These are phyloP conservation scores for Choloepus didactylus DNA, from an alignment of 2,797 vertebrate genomes.

Conservation along the genomic window DNA sequence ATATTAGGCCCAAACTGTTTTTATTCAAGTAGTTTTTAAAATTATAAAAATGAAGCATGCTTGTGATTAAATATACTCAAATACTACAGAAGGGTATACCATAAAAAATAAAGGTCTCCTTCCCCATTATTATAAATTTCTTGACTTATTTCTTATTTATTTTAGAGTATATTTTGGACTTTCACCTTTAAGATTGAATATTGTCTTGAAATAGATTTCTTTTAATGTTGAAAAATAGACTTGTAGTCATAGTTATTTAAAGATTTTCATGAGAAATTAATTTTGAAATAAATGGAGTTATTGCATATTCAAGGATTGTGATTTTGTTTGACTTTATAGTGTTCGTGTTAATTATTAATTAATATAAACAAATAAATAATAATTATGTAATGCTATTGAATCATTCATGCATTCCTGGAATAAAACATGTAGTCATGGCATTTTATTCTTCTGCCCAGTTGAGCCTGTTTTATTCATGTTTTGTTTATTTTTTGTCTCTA, in stretches of 20 bases:
- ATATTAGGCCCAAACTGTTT: neutral
- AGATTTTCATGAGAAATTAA: neutral
- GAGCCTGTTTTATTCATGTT: neutral
- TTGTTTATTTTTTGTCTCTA: neutral
- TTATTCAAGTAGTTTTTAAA: conserved; percentile 23
- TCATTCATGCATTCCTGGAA: neutral
- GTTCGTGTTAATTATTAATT: neutral
- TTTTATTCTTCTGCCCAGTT: neutral
- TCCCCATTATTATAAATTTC: neutral
- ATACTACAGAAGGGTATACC: neutral
- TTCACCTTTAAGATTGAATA: neutral
- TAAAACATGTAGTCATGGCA: neutral
- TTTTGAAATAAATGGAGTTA: neutral
- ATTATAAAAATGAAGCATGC: neutral
- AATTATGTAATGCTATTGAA: neutral
- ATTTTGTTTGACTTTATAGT: neutral
- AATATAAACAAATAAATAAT: too few relatives aligned
- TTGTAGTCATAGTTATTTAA: neutral
- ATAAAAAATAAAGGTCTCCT: neutral
- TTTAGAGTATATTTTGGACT: neutral
- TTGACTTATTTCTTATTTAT: neutral
- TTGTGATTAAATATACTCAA: neutral
- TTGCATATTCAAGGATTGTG: neutral
- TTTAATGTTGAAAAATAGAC: neutral
- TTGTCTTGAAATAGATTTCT: neutral